Evolutionary conservation across 2,888 invertebrate species (phyloP).

Genomic region (Aporophyla nigra): DNA sequence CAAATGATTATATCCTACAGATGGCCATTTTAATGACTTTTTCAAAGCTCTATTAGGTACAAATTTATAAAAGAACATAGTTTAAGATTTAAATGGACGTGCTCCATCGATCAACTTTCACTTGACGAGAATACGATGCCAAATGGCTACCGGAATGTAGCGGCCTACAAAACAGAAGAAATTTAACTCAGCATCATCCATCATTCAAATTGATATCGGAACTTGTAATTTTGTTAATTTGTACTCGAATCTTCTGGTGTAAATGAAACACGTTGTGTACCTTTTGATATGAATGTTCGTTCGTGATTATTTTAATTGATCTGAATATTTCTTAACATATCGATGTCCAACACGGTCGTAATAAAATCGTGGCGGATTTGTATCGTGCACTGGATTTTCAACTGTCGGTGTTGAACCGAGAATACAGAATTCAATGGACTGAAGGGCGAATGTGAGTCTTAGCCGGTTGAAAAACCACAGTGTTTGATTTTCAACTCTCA

Average conservation of each 20-base stretch:
- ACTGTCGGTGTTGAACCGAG: no score
- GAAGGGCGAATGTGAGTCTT: no score
- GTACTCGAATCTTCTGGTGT: constrained; percentile 34
- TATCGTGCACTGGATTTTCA: no score
- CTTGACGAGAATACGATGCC: constrained; percentile 68
- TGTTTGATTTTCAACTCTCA: no score
- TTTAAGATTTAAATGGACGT: constrained; percentile 62
- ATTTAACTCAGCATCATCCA: constrained; percentile 61
- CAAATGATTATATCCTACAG: not conserved
- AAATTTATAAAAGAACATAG: constrained; percentile 51
- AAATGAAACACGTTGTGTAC: constrained; percentile 31
- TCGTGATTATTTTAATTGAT: constrained; percentile 14
- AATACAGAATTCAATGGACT: no score
- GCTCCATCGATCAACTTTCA: constrained; percentile 82
- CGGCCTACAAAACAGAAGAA: constrained; percentile 74
- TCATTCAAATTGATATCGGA: constrained; percentile 64
- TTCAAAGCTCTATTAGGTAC: constrained; percentile 1
- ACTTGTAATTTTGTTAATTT: constrained; percentile 56
- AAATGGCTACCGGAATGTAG: constrained; percentile 74
- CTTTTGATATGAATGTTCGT: not conserved
- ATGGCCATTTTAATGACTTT: constrained; percentile 7
- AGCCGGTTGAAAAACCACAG: no score
- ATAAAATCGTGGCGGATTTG: no score
- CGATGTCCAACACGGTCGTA: no score
- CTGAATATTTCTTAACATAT: not conserved